phyloP scores from a whole-genome alignment of 2,113 vertebrate genomes.

The Spea multiplicata region DNA sequence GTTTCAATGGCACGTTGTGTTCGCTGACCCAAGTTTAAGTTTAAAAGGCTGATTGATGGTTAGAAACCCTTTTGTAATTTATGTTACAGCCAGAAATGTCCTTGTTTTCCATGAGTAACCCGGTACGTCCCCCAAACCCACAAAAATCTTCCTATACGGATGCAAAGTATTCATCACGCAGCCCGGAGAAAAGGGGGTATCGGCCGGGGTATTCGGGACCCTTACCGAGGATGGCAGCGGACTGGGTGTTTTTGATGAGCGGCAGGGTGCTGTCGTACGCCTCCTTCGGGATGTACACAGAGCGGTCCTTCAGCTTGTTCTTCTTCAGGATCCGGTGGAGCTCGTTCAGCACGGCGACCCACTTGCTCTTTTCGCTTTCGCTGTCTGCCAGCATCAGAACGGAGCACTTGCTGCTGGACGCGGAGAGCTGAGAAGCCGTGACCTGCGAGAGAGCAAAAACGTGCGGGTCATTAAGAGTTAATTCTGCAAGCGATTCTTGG shows the following conservation, averaged over 20 bases:
- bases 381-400: constrained; percentile 92
- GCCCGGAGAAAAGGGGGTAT: too few relatives aligned
- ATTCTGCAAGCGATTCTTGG: too few relatives aligned
- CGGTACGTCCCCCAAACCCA: too few relatives aligned
- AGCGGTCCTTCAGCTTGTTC: constrained; percentile 96
- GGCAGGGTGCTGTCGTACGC: constrained; percentile 96
- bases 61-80: too few relatives aligned
- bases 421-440: constrained; percentile 88
- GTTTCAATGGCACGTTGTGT: too few relatives aligned
- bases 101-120: too few relatives aligned
- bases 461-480: background rate
- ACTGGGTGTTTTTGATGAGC: constrained; percentile 96
- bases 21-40: too few relatives aligned
- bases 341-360: constrained; percentile 91
- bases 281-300: constrained; percentile 94
- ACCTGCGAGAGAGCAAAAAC: constrained; percentile 67
- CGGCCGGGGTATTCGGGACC: background rate
- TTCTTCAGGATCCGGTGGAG: constrained; percentile 94
- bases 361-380: constrained; percentile 91
- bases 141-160: too few relatives aligned
- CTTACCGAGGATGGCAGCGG: constrained; percentile 88
- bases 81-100: too few relatives aligned
- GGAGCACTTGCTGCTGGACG: constrained; percentile 85
- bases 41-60: too few relatives aligned
- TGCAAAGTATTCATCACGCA: too few relatives aligned